phyloP scores from a whole-genome alignment of 2,113 vertebrate genomes.

The Sturnira hondurensis region DNA sequence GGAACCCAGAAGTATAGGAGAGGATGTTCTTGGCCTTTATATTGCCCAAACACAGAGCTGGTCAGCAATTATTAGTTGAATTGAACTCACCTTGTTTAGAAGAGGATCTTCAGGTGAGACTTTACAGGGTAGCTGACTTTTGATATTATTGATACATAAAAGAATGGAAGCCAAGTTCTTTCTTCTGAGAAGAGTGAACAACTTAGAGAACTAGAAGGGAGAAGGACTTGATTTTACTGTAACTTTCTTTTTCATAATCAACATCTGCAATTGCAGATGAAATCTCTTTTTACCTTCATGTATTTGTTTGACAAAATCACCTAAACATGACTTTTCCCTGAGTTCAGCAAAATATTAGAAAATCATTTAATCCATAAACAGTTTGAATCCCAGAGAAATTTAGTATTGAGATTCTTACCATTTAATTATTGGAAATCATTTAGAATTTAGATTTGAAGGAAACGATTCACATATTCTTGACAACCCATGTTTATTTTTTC shows the following conservation, averaged over 20 bases:
- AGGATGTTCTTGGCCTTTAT: neutral
- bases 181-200: neutral
- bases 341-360: neutral
- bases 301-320: constrained; percentile 31
- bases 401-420: neutral
- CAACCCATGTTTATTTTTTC: neutral
- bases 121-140: neutral
- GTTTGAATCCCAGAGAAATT: neutral
- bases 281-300: constrained; percentile 9
- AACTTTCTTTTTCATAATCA: constrained; percentile 4
- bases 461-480: neutral
- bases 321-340: neutral
- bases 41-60: neutral
- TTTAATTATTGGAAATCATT: neutral
- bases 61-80: neutral
- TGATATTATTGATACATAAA: constrained; percentile 14
- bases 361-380: neutral
- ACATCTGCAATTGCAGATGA: constrained; percentile 4
- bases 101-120: neutral
- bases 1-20: neutral
- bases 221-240: neutral
- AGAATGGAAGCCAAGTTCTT: neutral
- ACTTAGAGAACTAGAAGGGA: neutral
- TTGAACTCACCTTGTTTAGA: neutral
- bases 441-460: neutral